A percentile compares a stretch with the other conserved stretches of the same genome.
Conservation (phyloP, 1,140 invertebrate genomes). For the Callitettix versicolor region DNA sequence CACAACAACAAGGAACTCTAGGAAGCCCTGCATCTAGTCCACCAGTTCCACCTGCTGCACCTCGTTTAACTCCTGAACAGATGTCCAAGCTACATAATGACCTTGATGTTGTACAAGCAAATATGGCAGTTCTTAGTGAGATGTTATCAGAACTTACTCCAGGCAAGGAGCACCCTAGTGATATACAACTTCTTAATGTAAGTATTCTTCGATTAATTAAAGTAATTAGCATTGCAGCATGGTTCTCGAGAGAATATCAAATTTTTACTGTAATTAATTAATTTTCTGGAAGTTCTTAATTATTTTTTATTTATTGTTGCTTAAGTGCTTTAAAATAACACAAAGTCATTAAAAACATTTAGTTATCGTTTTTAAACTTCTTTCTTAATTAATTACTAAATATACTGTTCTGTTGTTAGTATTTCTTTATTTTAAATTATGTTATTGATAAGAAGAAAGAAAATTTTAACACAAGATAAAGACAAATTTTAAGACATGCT, state of each 20-base stretch:
- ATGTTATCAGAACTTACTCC: conserved; percentile 83
- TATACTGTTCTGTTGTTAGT: too few relatives aligned
- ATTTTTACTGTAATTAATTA: conserved; percentile 4
- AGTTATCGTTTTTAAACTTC: too few relatives aligned
- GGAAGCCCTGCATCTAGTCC: not conserved
- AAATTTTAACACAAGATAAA: too few relatives aligned
- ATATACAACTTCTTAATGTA: conserved; percentile 46
- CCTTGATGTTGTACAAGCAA: conserved; percentile 84
- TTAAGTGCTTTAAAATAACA: too few relatives aligned
- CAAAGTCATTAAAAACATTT: too few relatives aligned
- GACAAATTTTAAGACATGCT: too few relatives aligned
- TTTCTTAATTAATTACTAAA: too few relatives aligned
- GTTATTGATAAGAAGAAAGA: too few relatives aligned
- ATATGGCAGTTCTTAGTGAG: conserved; percentile 87
- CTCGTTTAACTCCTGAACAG: conserved; percentile 63
- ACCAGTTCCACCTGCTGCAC: not conserved
- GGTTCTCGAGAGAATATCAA: not conserved
- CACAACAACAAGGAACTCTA: conserved; percentile 7
- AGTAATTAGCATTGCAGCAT: not conserved
- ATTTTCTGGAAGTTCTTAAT: not conserved
- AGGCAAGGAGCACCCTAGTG: conserved; percentile 52
- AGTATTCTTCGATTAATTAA: conserved; percentile 16
- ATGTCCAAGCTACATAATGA: conserved; percentile 80
- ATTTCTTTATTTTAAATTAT: too few relatives aligned
- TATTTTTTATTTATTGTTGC: too few relatives aligned